Percentiles rank a stretch among this genome's conserved stretches.
These are phyloP conservation scores for Champsocephalus gunnari DNA, from an alignment of 2,797 vertebrate genomes.

Conservation along the genomic window DNA sequence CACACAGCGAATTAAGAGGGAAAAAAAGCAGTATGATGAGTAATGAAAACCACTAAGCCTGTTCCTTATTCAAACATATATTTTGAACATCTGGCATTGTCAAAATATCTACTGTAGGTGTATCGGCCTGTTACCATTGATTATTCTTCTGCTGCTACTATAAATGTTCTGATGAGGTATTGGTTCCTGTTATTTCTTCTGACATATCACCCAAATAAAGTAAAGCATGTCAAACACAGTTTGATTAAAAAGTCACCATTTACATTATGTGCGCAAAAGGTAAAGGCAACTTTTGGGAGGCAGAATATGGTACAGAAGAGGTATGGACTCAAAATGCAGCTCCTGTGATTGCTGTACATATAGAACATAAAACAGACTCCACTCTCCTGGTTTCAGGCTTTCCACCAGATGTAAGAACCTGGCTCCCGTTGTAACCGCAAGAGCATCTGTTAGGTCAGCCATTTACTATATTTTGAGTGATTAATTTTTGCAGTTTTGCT, in stretches of 20 bases:
- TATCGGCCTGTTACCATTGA: no score
- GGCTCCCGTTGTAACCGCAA: slow-evolving; percentile 13
- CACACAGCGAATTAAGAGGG: no score
- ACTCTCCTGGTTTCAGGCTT: neutral
- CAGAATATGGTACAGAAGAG: neutral
- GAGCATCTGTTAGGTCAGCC: neutral
- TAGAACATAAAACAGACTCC: neutral
- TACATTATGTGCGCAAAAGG: neutral
- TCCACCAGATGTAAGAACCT: neutral
- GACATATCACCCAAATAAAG: no score
- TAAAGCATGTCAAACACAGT: neutral
- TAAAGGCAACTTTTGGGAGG: neutral
- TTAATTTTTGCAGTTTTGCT: neutral
- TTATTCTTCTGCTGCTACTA: no score
- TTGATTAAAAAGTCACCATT: slow-evolving; percentile 8
- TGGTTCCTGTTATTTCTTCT: no score
- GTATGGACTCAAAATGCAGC: neutral
- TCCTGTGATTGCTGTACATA: neutral
- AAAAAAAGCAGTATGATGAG: no score
- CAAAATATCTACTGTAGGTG: no score
- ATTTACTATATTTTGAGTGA: neutral
- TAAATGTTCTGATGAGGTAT: no score
- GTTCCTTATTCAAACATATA: no score
- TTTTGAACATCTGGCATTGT: no score
- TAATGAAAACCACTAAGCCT: no score